These are phyloP conservation scores for Halocaridina rubra DNA, from an alignment of 2,888 invertebrate genomes.

Conservation along the genomic window DNA sequence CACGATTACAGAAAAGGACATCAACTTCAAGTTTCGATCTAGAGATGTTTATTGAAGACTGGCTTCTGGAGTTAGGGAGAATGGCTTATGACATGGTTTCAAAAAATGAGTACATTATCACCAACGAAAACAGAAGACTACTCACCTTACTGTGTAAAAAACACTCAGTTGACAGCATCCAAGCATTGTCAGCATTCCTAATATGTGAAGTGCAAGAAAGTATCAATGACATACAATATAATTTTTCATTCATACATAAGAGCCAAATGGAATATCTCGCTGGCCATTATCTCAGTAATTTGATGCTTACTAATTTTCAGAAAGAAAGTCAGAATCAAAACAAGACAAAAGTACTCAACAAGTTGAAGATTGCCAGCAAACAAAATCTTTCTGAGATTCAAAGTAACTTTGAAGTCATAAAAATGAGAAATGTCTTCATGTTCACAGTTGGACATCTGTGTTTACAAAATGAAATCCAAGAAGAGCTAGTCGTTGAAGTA, in stretches of 20 bases:
- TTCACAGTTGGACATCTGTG: conserved; percentile 37
- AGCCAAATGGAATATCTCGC: conserved; percentile 50
- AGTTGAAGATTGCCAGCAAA: not conserved
- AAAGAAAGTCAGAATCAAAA: not conserved
- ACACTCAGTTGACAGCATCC: conserved; percentile 7
- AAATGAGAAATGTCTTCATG: conserved; percentile 13
- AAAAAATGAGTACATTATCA: not conserved
- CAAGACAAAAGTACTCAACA: not conserved
- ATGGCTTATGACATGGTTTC: conserved; percentile 27
- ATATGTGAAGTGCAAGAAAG: conserved; percentile 26
- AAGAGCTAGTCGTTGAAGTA: not conserved
- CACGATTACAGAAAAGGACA: not conserved
- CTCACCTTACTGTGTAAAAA: conserved; percentile 10
- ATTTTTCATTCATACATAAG: conserved; percentile 37
- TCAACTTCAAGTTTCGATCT: not conserved
- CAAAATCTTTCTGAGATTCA: not conserved
- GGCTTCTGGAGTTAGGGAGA: conserved; percentile 15
- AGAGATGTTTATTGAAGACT: not conserved
- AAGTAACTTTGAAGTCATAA: not conserved
- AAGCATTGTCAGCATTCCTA: conserved; percentile 36
- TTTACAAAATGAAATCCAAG: not conserved
- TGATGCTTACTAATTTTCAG: not conserved
- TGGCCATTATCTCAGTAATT: not conserved
- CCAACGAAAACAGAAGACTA: not conserved
- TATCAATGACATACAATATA: not conserved